These are phyloP conservation scores for Trissonchulus latispiculum DNA, from an alignment of 2,888 invertebrate species.

Conservation along the genomic window DNA sequence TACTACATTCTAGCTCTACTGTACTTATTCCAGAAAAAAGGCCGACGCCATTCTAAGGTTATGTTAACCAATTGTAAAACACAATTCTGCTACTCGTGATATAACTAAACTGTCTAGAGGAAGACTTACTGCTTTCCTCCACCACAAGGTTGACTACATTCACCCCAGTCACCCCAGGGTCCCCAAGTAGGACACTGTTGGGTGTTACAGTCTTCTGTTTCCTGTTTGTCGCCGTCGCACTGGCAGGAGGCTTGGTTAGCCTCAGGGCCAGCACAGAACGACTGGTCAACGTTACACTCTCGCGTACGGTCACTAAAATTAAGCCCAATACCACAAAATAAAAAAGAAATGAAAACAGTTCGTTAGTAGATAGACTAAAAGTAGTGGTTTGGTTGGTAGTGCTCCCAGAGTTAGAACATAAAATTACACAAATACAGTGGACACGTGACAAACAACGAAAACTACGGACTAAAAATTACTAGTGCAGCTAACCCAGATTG, in stretches of 20 bases:
- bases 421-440: too few relatives aligned
- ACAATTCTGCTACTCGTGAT: not conserved
- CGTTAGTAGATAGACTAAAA: too few relatives aligned
- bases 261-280: slow-evolving; percentile 4
- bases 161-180: not conserved
- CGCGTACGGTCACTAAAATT: not conserved
- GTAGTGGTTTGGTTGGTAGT: too few relatives aligned
- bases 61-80: not conserved
- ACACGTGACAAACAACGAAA: too few relatives aligned
- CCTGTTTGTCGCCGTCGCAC: not conserved
- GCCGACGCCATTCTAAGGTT: not conserved
- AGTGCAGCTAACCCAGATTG: too few relatives aligned
- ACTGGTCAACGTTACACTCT: not conserved
- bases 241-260: not conserved
- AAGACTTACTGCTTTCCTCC: not conserved
- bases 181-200: slow-evolving; percentile 10
- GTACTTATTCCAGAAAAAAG: not conserved
- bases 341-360: too few relatives aligned
- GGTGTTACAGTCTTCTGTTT: slow-evolving; percentile 1
- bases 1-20: too few relatives aligned
- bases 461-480: too few relatives aligned
- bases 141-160: slow-evolving; percentile 14
- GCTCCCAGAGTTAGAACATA: too few relatives aligned
- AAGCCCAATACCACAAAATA: too few relatives aligned
- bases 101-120: too few relatives aligned